phyloP scores from a whole-genome alignment of 2,888 invertebrate genomes.

The Melinopterus prodromus region DNA sequence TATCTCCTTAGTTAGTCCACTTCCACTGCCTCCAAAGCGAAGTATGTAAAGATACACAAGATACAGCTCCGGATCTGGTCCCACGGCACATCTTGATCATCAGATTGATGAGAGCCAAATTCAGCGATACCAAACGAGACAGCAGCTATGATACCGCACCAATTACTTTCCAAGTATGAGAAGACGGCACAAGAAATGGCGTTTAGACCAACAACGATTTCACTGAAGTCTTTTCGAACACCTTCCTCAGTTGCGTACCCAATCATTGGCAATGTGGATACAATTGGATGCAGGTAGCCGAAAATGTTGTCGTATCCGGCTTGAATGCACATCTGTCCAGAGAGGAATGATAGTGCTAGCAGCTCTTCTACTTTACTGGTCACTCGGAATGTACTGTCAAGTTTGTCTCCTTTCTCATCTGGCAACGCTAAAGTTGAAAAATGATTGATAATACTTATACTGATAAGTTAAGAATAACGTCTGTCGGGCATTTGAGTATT shows the following conservation, averaged over 20 bases:
- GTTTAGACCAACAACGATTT: neutral
- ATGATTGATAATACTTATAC: neutral
- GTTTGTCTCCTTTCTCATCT: neutral
- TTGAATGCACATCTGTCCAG: neutral
- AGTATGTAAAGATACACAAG: neutral
- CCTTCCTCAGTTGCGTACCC: neutral
- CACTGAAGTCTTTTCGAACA: neutral
- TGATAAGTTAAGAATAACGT: neutral
- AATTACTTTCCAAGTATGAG: neutral
- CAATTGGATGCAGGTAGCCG: neutral
- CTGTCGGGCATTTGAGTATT: neutral
- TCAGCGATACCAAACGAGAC: neutral
- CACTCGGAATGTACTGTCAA: neutral
- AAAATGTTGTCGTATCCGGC: neutral
- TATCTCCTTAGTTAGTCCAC: neutral
- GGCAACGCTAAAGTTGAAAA: neutral
- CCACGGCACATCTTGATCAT: neutral
- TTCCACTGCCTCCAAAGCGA: neutral
- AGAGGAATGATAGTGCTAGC: neutral
- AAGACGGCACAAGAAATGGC: neutral
- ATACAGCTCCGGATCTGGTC: neutral
- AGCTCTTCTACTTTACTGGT: neutral
- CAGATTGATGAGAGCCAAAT: neutral
- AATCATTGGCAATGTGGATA: neutral
- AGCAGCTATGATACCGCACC: neutral